Base-by-base conservation (phyloP, 2,888 invertebrate genomes). In the Macaria notata region DNA sequence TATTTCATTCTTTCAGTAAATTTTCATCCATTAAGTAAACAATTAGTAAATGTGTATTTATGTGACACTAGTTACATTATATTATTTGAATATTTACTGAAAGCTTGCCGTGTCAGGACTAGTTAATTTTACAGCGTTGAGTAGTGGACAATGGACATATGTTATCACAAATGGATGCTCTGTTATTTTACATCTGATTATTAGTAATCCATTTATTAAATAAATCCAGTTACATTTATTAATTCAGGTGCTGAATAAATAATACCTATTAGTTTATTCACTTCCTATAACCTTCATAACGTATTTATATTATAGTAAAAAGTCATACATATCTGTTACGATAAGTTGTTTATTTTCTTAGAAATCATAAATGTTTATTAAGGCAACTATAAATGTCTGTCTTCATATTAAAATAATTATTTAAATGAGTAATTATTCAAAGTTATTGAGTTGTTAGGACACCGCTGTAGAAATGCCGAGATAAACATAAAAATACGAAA, bases 311-410 rank as follows among this genome's bases (percentile, higher is more conserved):
- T 62, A 51, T 60, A 64, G 52, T 64, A 53, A 63, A 59, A 61
- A 61, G 65, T 72, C 77, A 84, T 82, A 86, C 88, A 89, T 89
- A 89, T 89, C 88, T 81, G 76, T 86, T 86, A 87, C 64, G 76
- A 79, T 88, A 86, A 86, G 84, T 86, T 85, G 68, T 76, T 75
- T 75, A 73, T 76, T 76, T 76, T 64, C 61, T 63, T 43, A 63
- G 55, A 54, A 42, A 39, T 54, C 44, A 51, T 53, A 72, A 64
- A 68, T 78, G 75, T 76, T 77, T 76, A 77, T 76, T 78, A 52
- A 64, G 64, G 64, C 61, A 54, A 59, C 31, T 39, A 44, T 52
- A 47, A 30, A 41, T 69, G 70, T 53, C 67, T 70, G 65, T 66
- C 46, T 55, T 52, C 43, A 31, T 51, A 44, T 30, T n/a, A 38